Base-by-base conservation (phyloP, 2,888 invertebrate species). In the Stenodema calcarata region DNA sequence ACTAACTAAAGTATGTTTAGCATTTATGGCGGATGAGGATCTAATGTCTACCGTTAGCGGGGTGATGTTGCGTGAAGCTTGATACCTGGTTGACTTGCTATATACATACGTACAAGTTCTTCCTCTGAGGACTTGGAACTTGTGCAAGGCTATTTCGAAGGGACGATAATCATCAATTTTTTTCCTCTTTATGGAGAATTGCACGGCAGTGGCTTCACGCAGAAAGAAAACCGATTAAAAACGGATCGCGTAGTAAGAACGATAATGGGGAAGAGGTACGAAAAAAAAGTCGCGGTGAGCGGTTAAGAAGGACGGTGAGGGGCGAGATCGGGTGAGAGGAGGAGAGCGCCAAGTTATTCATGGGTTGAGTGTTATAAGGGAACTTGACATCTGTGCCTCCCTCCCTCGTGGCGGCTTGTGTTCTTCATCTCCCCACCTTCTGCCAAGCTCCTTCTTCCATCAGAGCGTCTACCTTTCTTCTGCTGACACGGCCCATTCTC, bases 301-400 rank as follows among this genome's bases (percentile, higher is more conserved):
- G 27, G 9, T 7, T n/a, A 35, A 28, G 12, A n/a, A n/a, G n/a
- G n/a, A 16, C n/a, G 41, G 16, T 30, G 35, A 16, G 14, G 73
- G 16, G 9, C n/a, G 41, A 42, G n/a, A 9, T 11, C 11, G n/a
- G 50, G 16, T 23, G 7, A 30, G 9, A n/a, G 54, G 54, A 27
- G 6, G 30, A 35, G 35, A 11, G 50, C 42, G 80, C 47, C 50
- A 80, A 80, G 80, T 80, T 80, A 80, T 80, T 80, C 80, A 80
- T 80, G 80, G 50, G 80, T 80, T 54, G 50, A 80, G 50, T 80
- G 80, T 80, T 80, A 80, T 80, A 50, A 80, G 80, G 80, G 80
- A 80, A 54, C 80, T 80, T 80, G 80, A 80, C 80, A 80, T 80
- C 80, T 80, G 80, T 50, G 80, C 54, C 28, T 16, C 23, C 16